These are phyloP conservation scores for Halictus quadricinctus DNA, from an alignment of 2,888 invertebrate species.

Conservation along the genomic window DNA sequence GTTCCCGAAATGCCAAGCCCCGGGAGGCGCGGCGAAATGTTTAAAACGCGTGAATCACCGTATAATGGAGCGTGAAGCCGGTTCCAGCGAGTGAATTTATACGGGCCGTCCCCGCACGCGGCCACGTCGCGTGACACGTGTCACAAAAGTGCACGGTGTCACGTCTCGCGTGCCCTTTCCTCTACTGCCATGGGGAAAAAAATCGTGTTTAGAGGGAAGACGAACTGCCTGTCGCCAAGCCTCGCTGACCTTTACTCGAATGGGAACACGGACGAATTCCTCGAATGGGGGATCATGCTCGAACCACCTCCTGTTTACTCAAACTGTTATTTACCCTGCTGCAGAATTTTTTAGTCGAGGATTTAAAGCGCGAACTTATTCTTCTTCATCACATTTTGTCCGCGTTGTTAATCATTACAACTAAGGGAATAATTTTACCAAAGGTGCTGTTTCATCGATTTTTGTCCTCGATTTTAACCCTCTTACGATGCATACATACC, in stretches of 20 bases:
- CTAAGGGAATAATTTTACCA: too few species aligned
- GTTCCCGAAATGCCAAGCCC: background rate
- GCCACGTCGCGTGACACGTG: slow-evolving; percentile 34
- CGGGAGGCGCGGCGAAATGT: slow-evolving; percentile 9
- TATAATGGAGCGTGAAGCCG: slow-evolving; percentile 39
- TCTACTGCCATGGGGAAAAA: background rate
- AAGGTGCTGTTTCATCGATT: too few species aligned
- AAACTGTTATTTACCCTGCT: too few species aligned
- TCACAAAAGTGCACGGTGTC: slow-evolving; percentile 16
- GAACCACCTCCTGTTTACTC: background rate
- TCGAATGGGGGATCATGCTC: background rate
- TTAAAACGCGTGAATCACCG: slow-evolving; percentile 46
- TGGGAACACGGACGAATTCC: background rate
- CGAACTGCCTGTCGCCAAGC: background rate
- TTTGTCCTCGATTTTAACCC: too few species aligned
- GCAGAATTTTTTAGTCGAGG: too few species aligned
- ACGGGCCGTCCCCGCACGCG: background rate
- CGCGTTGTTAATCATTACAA: too few species aligned
- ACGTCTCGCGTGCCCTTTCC: slow-evolving; percentile 15
- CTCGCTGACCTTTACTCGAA: background rate
- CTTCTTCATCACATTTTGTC: too few species aligned
- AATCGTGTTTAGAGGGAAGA: slow-evolving; percentile 19
- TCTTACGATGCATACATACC: too few species aligned
- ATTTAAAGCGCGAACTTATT: too few species aligned
- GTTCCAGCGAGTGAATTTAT: slow-evolving; percentile 38